phyloP scores from a whole-genome alignment of 2,797 vertebrate species.

The Sylvia borin region DNA sequence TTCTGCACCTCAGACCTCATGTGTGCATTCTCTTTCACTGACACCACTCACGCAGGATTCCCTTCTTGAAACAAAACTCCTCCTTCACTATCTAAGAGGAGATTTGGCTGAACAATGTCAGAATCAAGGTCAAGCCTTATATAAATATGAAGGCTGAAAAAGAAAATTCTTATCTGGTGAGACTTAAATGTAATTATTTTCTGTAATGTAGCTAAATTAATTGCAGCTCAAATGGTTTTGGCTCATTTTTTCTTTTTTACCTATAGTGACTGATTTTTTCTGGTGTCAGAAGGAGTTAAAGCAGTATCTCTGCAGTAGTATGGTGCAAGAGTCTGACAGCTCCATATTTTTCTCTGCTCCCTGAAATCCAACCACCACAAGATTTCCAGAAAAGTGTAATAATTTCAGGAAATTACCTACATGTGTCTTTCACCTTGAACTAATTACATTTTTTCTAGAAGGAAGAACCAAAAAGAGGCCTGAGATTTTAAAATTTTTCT shows the following conservation, averaged over 20 bases:
- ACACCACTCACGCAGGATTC: background rate
- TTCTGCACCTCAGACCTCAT: background rate
- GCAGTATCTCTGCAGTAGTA: slow-evolving; percentile 68
- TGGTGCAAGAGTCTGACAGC: slow-evolving; percentile 2
- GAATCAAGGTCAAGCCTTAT: background rate
- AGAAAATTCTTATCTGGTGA: slow-evolving; percentile 67
- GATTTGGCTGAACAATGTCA: background rate
- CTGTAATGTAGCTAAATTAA: background rate
- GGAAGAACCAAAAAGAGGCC: slow-evolving; percentile 76
- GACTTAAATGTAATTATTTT: slow-evolving; percentile 57
- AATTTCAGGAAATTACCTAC: slow-evolving; percentile 47
- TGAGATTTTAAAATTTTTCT: slow-evolving; percentile 85
- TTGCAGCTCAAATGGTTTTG: background rate
- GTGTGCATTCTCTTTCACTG: background rate
- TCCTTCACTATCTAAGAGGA: background rate
- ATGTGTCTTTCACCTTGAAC: slow-evolving; percentile 40
- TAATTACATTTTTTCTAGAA: background rate
- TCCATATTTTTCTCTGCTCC: background rate
- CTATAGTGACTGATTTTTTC: slow-evolving; percentile 75
- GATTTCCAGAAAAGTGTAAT: slow-evolving; percentile 61
- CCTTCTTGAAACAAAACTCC: background rate
- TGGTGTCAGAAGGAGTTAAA: slow-evolving; percentile 74
- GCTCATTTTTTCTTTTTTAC: slow-evolving; percentile 67
- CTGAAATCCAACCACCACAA: slow-evolving; percentile 72
- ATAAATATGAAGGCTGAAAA: slow-evolving; percentile 49